Evolutionary conservation across 2,888 invertebrate genomes (phyloP), one percentile per base, ranked within the genome.

Genomic region (Pyrgus malvae): DNA sequence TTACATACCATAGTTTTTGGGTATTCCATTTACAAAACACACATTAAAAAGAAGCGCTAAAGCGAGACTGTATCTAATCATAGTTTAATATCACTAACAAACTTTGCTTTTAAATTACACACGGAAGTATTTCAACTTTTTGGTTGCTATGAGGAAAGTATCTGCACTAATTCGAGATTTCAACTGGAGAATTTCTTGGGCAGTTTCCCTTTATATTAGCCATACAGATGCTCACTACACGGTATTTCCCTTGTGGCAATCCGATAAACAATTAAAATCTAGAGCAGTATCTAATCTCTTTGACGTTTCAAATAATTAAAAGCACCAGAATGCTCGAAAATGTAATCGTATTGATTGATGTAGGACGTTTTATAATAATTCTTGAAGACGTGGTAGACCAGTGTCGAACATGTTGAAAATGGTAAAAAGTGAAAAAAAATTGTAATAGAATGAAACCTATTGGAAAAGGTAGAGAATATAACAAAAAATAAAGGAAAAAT

Each of bases 1-100:
- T 27, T n/a, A 42, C 50, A 42, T n/a, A 51, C 50, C 42, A 25
- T 35, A 27, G 2, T 27, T 51, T 25, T 27, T 44, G 8, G 51
- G 51, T 6, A 37, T 14, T 17, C 35, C 51, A 7, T 27, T 3
- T n/a, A 44, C 35, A 11, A 50, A 2, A 21, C 4, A 40, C 5
- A 35, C 3, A 12, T 35, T 17, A 8, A 42, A 7, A 9, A 44
- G 7, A 19, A 27, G 19, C 16, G 31, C 29, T 21, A 40, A 6
- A 16, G 12, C 6, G 23, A 31, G 5, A 31, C 14, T 31, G n/a
- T 29, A 1, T 29, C 12, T 29, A 29, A 31, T 31, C 40, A 41
- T 48, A 23, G 6, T 23, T 23, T 23, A 6, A 23, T 23, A 4
- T 23, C 23, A 23, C 3, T 23, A 23, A 23, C 23, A 23, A 23